Conservation (phyloP, 2,888 invertebrate genomes). For the Pollenia labialis region DNA sequence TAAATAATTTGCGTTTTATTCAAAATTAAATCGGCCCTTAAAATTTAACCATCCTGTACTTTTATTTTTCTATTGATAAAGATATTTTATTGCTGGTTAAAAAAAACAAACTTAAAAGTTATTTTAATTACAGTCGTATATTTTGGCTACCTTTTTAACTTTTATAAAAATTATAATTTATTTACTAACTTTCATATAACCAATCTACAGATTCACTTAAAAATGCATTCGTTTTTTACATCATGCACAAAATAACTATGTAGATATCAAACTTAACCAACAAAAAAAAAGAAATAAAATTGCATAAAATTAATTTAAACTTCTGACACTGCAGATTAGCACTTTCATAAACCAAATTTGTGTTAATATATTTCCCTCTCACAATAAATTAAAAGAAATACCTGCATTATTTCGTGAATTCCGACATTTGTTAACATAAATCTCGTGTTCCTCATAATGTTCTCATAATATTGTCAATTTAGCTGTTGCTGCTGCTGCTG, state of each 20-base stretch:
- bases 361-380: constrained; percentile 1
- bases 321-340: constrained; percentile 7
- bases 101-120: too few relatives aligned
- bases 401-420: constrained; percentile 34
- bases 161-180: too few relatives aligned
- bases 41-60: too few relatives aligned
- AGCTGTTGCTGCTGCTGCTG: constrained; percentile 48
- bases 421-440: constrained; percentile 60
- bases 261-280: constrained; percentile 12
- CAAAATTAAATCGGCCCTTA: too few relatives aligned
- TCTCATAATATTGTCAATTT: constrained; percentile 66
- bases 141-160: too few relatives aligned
- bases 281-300: neutral
- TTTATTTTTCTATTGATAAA: too few relatives aligned
- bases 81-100: too few relatives aligned
- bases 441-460: constrained; percentile 66
- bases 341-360: neutral
- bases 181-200: neutral
- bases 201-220: neutral
- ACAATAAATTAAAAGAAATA: neutral
- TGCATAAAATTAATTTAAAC: constrained; percentile 31
- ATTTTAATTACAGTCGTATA: too few relatives aligned
- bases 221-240: neutral
- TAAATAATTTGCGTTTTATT: too few relatives aligned
- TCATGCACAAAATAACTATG: constrained; percentile 7